Evolutionary conservation across 2,888 invertebrate species (phyloP), one percentile per base, ranked within the genome.

Genomic region (Eutolmus rufibarbis): DNA sequence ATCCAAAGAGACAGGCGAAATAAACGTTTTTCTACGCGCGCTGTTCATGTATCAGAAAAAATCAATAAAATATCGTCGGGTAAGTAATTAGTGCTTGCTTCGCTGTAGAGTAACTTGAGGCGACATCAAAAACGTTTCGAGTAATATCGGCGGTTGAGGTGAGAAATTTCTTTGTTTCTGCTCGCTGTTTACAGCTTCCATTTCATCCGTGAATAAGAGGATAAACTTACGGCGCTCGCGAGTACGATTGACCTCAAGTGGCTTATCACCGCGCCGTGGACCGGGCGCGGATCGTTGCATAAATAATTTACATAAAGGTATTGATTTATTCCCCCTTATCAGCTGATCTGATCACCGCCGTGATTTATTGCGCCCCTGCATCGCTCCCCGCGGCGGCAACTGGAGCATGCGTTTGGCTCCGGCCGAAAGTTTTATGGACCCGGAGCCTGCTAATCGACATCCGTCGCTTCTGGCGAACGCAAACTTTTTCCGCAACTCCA

Each of bases 11-110:
- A 81, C 81, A 81, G 51, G 81, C 81, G 81, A 81, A 81, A 81
- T 81, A 81, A 81, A 81, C 81, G 81, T 81, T 81, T 81, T 81
- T 56, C 81, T 56, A 81, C 81, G 46, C 34, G 51, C 81, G 81
- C 51, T 81, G 51, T 46, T 81, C 81, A 81, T 81, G 81, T 81
- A 81, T 81, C 81, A 81, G 51, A 81, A 81, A 81, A 81, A 81
- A 81, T 81, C 81, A 81, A 81, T 81, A 56, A 81, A 56, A 81
- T 81, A 46, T 56, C 31, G 51, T 81, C 81, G 51, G 56, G 78
- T 78, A 78, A 78, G 81, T 81, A 81, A 81, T 81, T 81, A 81
- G 81, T 81, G 81, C 81, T 81, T 81, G 81, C 81, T 81, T 81
- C 81, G 81, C 81, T 81, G 34, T 81, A 46, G 28, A 56, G 81